These are phyloP conservation scores for Melinopterus prodromus DNA, from an alignment of 2,888 invertebrate genomes.

Conservation along the genomic window DNA sequence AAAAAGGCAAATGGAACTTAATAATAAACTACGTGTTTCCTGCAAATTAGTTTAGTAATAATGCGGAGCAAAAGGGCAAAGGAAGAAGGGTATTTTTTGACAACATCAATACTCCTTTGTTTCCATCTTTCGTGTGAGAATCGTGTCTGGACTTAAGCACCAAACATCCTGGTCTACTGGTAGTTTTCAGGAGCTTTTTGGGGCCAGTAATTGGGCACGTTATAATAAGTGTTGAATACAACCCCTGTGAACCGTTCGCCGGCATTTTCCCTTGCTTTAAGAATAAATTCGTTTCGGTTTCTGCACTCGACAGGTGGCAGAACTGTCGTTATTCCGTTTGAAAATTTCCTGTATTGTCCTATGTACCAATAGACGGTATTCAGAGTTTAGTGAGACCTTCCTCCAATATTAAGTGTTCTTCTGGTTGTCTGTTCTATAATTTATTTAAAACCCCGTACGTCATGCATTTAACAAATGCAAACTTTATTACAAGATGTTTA, in stretches of 20 bases:
- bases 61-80: neutral
- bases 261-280: constrained; percentile 24
- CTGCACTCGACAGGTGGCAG: constrained; percentile 21
- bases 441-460: too few species aligned
- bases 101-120: neutral
- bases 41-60: neutral
- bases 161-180: constrained; percentile 11
- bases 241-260: constrained; percentile 22
- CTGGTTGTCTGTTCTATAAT: too few species aligned
- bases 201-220: constrained; percentile 22
- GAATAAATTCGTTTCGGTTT: constrained; percentile 27
- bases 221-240: constrained; percentile 12
- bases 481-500: too few species aligned
- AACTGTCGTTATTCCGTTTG: constrained; percentile 10
- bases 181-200: constrained; percentile 17
- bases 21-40: neutral
- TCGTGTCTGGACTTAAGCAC: neutral
- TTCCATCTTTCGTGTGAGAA: constrained; percentile 19
- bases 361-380: neutral
- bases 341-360: constrained; percentile 20
- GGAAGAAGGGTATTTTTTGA: neutral
- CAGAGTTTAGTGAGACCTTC: neutral
- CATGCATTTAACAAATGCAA: too few species aligned
- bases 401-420: too few species aligned
- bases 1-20: neutral